Conservation (phyloP, 2,797 vertebrate species). For the Coregonus sp. region DNA sequence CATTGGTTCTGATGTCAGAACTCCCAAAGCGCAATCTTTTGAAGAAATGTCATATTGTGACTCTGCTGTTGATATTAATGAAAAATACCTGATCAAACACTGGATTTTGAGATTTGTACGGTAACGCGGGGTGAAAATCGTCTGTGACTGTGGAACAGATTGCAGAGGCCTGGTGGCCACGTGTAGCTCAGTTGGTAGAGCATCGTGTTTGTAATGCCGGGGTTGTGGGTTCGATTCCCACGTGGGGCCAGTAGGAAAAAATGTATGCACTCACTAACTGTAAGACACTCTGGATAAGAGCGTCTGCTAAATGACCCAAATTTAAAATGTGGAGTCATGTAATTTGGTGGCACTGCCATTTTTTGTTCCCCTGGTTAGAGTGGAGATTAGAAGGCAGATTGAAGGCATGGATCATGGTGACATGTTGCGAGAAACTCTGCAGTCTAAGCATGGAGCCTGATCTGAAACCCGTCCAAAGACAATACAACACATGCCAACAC, state of each 20-base stretch:
- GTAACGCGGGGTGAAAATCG: not conserved
- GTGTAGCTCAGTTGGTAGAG: too few species aligned
- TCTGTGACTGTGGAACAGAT: slow-evolving; percentile 50
- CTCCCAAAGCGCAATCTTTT: too few species aligned
- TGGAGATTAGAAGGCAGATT: slow-evolving; percentile 68
- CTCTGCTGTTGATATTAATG: not conserved
- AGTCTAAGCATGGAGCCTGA: slow-evolving; percentile 2
- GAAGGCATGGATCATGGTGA: slow-evolving; percentile 58
- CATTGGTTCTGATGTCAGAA: not conserved
- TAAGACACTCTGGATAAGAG: too few species aligned
- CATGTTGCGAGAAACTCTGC: slow-evolving; percentile 23
- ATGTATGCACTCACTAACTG: too few species aligned
- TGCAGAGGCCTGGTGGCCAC: slow-evolving; percentile 9
- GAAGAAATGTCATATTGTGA: not conserved
- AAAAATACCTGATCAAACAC: not conserved
- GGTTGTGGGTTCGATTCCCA: too few species aligned
- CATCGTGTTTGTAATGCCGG: too few species aligned
- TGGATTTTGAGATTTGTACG: not conserved
- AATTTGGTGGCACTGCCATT: slow-evolving; percentile 60
- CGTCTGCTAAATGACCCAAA: too few species aligned
- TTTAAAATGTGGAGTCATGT: not conserved
- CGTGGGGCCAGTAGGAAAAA: too few species aligned
- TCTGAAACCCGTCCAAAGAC: not conserved
- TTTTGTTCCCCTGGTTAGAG: slow-evolving; percentile 57
- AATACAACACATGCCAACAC: slow-evolving; percentile 9